phyloP scores from a whole-genome alignment of 2,888 invertebrate species.

The Mesorhabditis belari region DNA sequence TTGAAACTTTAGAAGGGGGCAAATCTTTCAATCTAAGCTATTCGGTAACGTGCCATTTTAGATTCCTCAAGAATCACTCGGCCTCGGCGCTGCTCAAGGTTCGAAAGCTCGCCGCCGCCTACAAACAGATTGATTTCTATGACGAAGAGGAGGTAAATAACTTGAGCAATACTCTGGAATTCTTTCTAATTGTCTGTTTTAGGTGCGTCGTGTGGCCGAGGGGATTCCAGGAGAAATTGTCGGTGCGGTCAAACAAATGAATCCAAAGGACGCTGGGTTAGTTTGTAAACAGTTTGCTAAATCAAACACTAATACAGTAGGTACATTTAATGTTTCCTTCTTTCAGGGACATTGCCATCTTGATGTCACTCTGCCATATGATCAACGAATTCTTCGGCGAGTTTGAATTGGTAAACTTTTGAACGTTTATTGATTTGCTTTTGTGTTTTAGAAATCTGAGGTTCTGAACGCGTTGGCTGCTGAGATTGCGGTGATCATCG shows the following conservation, averaged over 20 bases:
- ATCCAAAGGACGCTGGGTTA: not conserved
- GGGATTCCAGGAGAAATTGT: not conserved
- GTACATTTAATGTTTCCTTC: too few relatives aligned
- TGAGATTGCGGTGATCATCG: not conserved
- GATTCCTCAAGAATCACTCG: not conserved
- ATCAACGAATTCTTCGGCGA: not conserved
- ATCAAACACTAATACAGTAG: too few relatives aligned
- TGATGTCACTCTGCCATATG: not conserved
- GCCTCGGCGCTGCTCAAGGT: not conserved
- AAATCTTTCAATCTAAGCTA: too few relatives aligned
- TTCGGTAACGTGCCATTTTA: too few relatives aligned
- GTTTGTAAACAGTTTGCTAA: too few relatives aligned
- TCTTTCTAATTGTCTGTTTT: not conserved
- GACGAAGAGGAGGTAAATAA: not conserved
- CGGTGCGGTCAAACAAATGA: not conserved
- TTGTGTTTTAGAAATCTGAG: not conserved
- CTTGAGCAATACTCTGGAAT: not conserved
- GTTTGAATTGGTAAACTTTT: not conserved
- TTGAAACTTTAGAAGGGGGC: too few relatives aligned
- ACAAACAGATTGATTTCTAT: not conserved
- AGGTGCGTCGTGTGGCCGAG: not conserved
- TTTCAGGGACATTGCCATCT: not conserved
- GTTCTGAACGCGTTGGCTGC: not conserved
- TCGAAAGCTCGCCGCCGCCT: not conserved
- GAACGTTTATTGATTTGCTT: not conserved